These are phyloP conservation scores for Anthopleura sola DNA, from an alignment of 64 coral and sea anemone species.

Conservation along the genomic window DNA sequence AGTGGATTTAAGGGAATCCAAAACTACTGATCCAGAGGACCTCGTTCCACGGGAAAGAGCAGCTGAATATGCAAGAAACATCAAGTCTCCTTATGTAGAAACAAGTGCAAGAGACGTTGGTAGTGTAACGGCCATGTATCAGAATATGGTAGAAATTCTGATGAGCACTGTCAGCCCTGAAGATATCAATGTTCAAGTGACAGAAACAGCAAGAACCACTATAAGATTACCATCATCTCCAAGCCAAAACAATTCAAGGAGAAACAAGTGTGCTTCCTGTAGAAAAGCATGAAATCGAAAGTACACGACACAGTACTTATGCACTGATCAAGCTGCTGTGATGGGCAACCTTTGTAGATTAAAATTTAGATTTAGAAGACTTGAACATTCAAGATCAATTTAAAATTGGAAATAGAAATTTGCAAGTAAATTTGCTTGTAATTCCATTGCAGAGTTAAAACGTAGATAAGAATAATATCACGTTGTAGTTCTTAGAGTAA, in stretches of 20 bases:
- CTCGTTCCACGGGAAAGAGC: not conserved
- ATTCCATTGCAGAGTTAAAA: no score
- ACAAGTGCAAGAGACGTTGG: slow-evolving; percentile 1
- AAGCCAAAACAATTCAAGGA: not conserved
- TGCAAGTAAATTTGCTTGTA: no score
- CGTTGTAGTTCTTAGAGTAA: no score
- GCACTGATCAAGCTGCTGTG: no score
- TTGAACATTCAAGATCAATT: no score
- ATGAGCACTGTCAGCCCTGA: not conserved
- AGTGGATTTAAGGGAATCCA: not conserved
- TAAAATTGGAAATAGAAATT: no score
- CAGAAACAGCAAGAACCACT: not conserved
- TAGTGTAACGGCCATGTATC: not conserved
- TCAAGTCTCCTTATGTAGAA: not conserved
- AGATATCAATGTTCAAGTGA: not conserved
- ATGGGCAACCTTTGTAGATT: no score
- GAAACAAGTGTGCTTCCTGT: not conserved
- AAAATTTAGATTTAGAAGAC: no score
- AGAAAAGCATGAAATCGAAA: no score
- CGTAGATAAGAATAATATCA: no score
- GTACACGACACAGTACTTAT: no score
- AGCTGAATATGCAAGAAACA: not conserved
- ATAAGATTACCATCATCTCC: not conserved
- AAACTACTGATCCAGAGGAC: not conserved
- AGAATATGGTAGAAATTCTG: not conserved